Base-by-base conservation (phyloP, 2,113 vertebrate genomes). In the Raja brachyura region DNA sequence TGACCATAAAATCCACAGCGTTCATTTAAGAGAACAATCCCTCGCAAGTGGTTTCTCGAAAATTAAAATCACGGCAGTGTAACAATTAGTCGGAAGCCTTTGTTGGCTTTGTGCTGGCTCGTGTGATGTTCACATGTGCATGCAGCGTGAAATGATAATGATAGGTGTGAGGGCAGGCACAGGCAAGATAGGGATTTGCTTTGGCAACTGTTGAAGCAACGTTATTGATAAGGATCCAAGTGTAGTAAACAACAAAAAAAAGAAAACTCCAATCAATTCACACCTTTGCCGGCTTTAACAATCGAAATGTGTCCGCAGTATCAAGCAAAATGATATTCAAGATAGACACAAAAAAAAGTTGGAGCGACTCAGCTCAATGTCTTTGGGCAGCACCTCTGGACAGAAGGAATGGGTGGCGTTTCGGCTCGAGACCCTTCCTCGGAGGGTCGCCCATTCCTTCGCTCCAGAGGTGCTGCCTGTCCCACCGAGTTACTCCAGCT, bases 81-180 rank as follows among this genome's bases (percentile, higher is more conserved):
- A 88, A 31, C 56, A 86, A 86, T 86, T n/a, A 86, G 81, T 86
- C 0, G 81, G 81, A n/a, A 86, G 25, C 81, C 39, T 48, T 61
- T 6, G 9, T 5, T 61, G 81, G 81, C 81, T 83, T 10, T 25
- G 56, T 61, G 54, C 54, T 63, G 83, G 83, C 63, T 66, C 63
- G 56, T 85, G 56, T 59, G 54, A 85, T n/a, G 56, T 31, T 63
- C 14, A 1, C 59, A 63, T 10, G 63, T 63, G 59, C 59, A 63
- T 4, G n/a, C 8, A 20, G 28, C 39, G 39, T 59, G 83, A 8
- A 63, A 13, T 5, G 59, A 31, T 88, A 63, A 88, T 31, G 83
- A 88, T n/a, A 88, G 28, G n/a, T 56, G 59, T 8, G 59, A 66
- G n/a, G 39, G 16, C 25, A 63, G 5, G 59, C 59, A 63, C 28